phyloP scores from a whole-genome alignment of 2,113 vertebrate genomes.

The Willisornis vidua region DNA sequence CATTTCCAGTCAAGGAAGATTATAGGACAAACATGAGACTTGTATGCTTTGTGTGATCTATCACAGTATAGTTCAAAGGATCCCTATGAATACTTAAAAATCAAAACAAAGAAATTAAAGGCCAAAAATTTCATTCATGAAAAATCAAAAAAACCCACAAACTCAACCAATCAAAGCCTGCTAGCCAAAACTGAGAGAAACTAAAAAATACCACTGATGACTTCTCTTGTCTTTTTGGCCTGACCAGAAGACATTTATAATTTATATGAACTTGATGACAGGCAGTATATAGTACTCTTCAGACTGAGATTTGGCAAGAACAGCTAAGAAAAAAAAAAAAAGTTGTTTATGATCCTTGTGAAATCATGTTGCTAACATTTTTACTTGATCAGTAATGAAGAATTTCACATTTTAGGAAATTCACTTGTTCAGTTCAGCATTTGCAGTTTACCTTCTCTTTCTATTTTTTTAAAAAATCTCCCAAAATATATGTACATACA shows the following conservation, averaged over 20 bases:
- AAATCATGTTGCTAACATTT: conserved; percentile 2
- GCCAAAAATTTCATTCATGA: background rate
- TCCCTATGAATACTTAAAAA: background rate
- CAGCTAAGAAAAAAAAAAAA: background rate
- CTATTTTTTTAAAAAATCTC: background rate
- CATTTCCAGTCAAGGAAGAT: background rate
- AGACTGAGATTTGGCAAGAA: conserved; percentile 10
- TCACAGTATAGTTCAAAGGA: background rate
- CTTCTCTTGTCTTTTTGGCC: background rate
- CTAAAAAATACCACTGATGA: background rate
- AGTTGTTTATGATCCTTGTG: background rate
- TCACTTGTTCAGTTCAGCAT: background rate
- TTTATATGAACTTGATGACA: background rate
- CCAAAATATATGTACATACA: background rate
- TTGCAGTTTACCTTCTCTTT: background rate
- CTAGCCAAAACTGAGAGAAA: background rate
- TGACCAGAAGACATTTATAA: background rate
- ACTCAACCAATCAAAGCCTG: background rate
- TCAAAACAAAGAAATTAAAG: background rate
- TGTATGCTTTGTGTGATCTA: background rate
- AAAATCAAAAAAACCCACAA: fast-evolving
- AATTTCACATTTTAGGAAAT: background rate
- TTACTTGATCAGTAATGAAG: background rate
- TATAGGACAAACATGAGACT: background rate
- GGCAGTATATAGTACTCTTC: background rate